Percentiles rank a stretch among this genome's conserved stretches.
phyloP scores from a whole-genome alignment of 2,113 vertebrate genomes.

The Amphilophus citrinellus region DNA sequence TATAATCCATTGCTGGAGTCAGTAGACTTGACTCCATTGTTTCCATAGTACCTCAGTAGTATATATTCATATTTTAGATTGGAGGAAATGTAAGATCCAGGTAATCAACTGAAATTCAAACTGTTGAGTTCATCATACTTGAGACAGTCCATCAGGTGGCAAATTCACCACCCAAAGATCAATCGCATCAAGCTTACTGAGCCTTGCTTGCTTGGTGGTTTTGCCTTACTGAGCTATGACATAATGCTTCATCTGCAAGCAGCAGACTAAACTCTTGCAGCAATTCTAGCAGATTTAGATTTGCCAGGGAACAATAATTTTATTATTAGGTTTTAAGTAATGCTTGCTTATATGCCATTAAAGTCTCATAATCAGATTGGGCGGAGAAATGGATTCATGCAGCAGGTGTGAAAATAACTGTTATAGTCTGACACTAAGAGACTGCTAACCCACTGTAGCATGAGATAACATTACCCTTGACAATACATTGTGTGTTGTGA shows the following conservation, averaged over 20 bases:
- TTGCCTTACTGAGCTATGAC: not conserved
- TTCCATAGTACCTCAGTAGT: not conserved
- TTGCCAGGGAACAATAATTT: not conserved
- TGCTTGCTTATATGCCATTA: not conserved
- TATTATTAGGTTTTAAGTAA: conserved; percentile 4
- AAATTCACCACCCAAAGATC: not conserved
- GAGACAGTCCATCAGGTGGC: not conserved
- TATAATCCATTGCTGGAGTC: not conserved
- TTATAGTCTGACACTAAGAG: conserved; percentile 8
- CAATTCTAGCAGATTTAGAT: conserved; percentile 1
- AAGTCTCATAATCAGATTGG: not conserved
- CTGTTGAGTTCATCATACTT: not conserved
- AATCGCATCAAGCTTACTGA: not conserved
- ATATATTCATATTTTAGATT: not conserved
- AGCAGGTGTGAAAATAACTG: conserved; percentile 36
- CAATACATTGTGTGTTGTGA: not conserved
- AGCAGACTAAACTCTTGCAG: not conserved
- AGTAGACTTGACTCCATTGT: not conserved
- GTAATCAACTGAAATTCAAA: not conserved
- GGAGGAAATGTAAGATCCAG: not conserved
- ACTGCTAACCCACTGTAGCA: not conserved
- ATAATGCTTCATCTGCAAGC: accelerated
- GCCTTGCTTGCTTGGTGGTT: not conserved
- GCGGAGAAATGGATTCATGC: not conserved
- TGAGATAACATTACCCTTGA: not conserved